These are phyloP conservation scores for Clusia tigrina DNA, from an alignment of 2,888 invertebrate genomes.

Conservation along the genomic window DNA sequence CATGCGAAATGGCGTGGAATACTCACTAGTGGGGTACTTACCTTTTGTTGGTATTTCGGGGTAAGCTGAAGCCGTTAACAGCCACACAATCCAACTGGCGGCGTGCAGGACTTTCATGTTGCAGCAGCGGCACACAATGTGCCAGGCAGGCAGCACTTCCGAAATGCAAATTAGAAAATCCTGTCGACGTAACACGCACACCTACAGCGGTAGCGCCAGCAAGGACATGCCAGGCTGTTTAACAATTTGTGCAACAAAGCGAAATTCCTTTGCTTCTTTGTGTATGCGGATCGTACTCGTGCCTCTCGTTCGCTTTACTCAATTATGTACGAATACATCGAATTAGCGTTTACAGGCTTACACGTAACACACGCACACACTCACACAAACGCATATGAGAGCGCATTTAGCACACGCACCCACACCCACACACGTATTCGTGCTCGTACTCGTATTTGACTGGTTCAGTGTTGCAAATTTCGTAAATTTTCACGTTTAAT, in stretches of 20 bases:
- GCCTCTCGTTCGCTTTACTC: constrained; percentile 2
- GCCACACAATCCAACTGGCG: constrained; percentile 47
- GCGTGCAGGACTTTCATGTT: constrained; percentile 44
- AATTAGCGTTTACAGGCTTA: background rate
- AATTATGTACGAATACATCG: background rate
- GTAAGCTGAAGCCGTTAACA: constrained; percentile 49
- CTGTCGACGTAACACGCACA: too few relatives aligned
- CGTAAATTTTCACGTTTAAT: constrained; percentile 49
- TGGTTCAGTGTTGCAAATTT: background rate
- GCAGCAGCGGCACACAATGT: constrained; percentile 16
- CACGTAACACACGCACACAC: background rate
- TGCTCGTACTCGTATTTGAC: constrained; percentile 13
- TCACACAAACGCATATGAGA: background rate
- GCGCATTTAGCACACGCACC: background rate
- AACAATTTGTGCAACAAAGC: background rate
- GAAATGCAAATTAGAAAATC: background rate
- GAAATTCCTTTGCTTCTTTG: background rate
- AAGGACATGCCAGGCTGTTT: background rate
- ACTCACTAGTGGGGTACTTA: too few relatives aligned
- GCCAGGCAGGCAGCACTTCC: background rate
- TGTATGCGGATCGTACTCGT: too few relatives aligned
- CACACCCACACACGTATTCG: constrained; percentile 1
- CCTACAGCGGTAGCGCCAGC: background rate
- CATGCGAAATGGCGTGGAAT: too few relatives aligned
- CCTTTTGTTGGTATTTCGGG: constrained; percentile 63